Conservation (phyloP, 1,140 invertebrate species). For the Drosophila eugracilis region DNA sequence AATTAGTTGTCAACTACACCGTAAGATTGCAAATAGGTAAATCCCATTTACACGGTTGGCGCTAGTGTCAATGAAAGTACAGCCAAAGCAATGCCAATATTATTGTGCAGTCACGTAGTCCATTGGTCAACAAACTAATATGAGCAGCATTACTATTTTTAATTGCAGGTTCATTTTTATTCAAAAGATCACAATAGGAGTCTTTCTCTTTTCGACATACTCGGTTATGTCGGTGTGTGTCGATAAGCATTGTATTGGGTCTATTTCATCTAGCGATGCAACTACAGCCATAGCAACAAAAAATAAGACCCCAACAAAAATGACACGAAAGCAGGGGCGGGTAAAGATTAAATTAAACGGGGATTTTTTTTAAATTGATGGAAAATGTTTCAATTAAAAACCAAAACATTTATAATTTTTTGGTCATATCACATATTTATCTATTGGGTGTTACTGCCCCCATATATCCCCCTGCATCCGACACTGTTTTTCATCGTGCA, state of each 20-base stretch:
- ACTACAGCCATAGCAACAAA: constrained; percentile 25
- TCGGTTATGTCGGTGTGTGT: not conserved
- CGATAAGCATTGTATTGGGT: constrained; percentile 42
- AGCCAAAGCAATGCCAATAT: constrained; percentile 36
- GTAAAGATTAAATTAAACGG: too few relatives aligned
- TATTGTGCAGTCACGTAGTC: constrained; percentile 51
- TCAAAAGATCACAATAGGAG: constrained; percentile 25
- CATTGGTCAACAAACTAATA: constrained; percentile 45
- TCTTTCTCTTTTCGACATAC: constrained; percentile 22
- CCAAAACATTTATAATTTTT: not conserved
- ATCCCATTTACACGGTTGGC: constrained; percentile 4
- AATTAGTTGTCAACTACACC: constrained; percentile 66
- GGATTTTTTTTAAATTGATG: not conserved
- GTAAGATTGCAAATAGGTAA: constrained; percentile 30
- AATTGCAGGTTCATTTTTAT: constrained; percentile 39
- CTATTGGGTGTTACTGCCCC: too few relatives aligned
- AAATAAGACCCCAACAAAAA: constrained; percentile 21
- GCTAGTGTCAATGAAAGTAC: constrained; percentile 19
- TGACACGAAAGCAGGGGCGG: not conserved
- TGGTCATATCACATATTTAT: not conserved
- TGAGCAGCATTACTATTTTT: constrained; percentile 39
- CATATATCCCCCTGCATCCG: not conserved
- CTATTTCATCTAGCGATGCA: constrained; percentile 44
- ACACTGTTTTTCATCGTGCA: constrained; percentile 50
- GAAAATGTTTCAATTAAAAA: not conserved